A percentile compares a stretch with the other conserved stretches of the same genome.
These are phyloP conservation scores for Julus scandinavius DNA, from an alignment of 2,888 invertebrate genomes.

Conservation along the genomic window DNA sequence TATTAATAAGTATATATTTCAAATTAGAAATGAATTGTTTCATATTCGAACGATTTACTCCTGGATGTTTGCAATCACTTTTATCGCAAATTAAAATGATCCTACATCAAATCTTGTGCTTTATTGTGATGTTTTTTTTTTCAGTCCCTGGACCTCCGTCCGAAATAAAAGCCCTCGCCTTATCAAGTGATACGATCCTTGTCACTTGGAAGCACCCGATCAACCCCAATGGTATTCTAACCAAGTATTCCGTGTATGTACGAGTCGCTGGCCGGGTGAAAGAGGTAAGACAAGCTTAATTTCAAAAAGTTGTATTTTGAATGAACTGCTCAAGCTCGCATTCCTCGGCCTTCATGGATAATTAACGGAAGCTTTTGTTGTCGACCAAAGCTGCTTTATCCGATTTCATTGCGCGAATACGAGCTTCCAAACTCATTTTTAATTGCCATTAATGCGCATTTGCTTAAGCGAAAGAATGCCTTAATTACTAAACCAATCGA, in stretches of 20 bases:
- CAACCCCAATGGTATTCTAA: constrained; percentile 80
- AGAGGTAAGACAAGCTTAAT: constrained; percentile 56
- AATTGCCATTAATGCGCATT: constrained; percentile 33
- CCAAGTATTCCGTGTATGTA: constrained; percentile 73
- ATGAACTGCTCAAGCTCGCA: neutral
- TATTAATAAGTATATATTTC: too few species aligned
- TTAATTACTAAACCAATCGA: constrained; percentile 6
- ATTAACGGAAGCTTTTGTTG: neutral
- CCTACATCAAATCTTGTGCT: too few species aligned
- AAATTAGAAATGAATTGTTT: too few species aligned
- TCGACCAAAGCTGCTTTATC: neutral
- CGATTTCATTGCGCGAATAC: constrained; percentile 4
- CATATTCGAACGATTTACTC: too few species aligned
- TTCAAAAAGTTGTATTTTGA: neutral
- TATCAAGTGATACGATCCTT: constrained; percentile 77
- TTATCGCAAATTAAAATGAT: too few species aligned
- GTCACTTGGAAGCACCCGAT: constrained; percentile 82
- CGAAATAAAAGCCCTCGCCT: constrained; percentile 82
- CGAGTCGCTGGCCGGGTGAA: constrained; percentile 60
- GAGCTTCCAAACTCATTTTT: constrained; percentile 7
- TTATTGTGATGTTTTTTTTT: constrained; percentile 57
- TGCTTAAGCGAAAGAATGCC: constrained; percentile 36
- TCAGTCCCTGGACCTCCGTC: constrained; percentile 82
- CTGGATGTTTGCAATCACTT: too few species aligned
- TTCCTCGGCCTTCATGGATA: neutral